phyloP scores from a whole-genome alignment of 2,888 invertebrate species.

The Caradrina clavipalpis region DNA sequence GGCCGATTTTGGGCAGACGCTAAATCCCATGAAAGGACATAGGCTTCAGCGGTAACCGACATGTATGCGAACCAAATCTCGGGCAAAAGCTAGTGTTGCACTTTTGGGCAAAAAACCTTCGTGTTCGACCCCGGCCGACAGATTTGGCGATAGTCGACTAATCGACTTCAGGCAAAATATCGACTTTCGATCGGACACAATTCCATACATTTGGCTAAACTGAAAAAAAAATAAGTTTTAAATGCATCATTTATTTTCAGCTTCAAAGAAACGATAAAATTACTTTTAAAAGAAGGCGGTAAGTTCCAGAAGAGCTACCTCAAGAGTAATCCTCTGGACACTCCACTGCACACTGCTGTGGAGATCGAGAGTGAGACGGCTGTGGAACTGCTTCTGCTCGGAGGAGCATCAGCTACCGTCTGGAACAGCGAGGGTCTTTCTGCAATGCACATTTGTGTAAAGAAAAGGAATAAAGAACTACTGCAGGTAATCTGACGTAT shows the following conservation, averaged over 20 bases:
- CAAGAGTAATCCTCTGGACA: conserved; percentile 14
- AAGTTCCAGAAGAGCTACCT: conserved; percentile 18
- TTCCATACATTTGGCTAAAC: too few relatives aligned
- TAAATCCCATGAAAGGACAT: too few relatives aligned
- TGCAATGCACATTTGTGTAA: conserved; percentile 65
- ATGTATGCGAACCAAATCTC: too few relatives aligned
- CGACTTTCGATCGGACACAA: too few relatives aligned
- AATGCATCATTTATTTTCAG: conserved; percentile 25
- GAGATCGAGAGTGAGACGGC: conserved; percentile 58
- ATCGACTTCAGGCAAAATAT: too few relatives aligned
- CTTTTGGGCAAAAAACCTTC: too few relatives aligned
- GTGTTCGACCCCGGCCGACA: too few relatives aligned
- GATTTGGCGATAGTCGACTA: too few relatives aligned
- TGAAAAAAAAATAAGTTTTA: too few relatives aligned
- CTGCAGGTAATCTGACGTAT: conserved; percentile 55
- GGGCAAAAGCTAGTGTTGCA: too few relatives aligned
- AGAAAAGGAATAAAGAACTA: conserved; percentile 58
- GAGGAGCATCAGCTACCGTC: conserved; percentile 46
- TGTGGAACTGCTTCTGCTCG: conserved; percentile 47
- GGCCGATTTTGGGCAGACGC: too few relatives aligned
- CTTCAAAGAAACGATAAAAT: conserved; percentile 45
- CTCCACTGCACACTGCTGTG: conserved; percentile 65
- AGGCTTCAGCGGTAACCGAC: too few relatives aligned
- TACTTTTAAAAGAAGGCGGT: conserved; percentile 40
- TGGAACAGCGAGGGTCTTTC: conserved; percentile 60